phyloP scores from a whole-genome alignment of 2,888 invertebrate genomes.

The Ophion ellenae region DNA sequence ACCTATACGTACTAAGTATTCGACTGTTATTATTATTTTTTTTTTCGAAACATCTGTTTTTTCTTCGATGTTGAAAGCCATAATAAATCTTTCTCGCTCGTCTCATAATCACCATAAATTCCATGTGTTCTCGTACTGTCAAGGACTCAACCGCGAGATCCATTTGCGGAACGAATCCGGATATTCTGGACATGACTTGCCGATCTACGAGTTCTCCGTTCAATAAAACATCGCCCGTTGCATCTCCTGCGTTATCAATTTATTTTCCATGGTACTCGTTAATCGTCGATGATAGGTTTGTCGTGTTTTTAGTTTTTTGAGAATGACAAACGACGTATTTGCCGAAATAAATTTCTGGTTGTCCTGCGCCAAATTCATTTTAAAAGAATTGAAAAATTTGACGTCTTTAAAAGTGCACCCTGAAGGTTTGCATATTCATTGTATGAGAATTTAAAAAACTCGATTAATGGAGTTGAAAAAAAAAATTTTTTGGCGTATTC shows the following conservation, averaged over 20 bases:
- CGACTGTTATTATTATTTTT: not conserved
- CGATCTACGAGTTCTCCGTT: slow-evolving; percentile 88
- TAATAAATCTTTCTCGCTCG: not conserved
- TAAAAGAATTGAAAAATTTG: too few species aligned
- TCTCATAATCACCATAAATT: slow-evolving; percentile 90
- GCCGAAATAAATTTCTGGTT: too few species aligned
- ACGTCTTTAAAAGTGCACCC: too few species aligned
- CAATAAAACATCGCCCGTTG: slow-evolving; percentile 89
- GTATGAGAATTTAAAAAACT: too few species aligned
- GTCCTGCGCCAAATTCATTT: too few species aligned
- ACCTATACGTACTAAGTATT: too few species aligned
- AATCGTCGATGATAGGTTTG: not conserved
- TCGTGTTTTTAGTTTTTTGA: not conserved
- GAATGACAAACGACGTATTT: not conserved
- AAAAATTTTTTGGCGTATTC: not conserved
- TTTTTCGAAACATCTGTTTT: not conserved
- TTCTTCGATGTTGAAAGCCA: not conserved
- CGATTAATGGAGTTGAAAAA: not conserved
- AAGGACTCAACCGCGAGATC: slow-evolving; percentile 92
- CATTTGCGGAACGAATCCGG: slow-evolving; percentile 94
- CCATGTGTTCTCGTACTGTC: slow-evolving; percentile 92
- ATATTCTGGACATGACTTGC: slow-evolving; percentile 89
- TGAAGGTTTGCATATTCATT: too few species aligned
- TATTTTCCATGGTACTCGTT: not conserved
- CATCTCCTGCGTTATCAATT: slow-evolving; percentile 82